A percentile compares a stretch with the other conserved stretches of the same genome.
phyloP scores from a whole-genome alignment of 2,797 vertebrate species.

The Girardinus metallicus region DNA sequence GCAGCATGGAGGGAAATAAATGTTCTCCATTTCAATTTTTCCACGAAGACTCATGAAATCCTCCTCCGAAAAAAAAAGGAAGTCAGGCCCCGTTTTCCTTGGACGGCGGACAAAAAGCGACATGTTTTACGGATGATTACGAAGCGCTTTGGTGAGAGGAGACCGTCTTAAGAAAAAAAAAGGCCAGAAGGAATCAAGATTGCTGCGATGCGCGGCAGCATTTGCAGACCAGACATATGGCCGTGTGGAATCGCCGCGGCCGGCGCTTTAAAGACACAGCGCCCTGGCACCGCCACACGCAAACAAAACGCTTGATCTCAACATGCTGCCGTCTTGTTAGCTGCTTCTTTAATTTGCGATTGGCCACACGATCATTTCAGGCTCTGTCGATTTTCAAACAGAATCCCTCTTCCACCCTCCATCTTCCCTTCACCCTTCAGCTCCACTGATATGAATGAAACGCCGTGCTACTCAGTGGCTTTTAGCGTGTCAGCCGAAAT shows the following conservation, averaged over 20 bases:
- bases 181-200: slow-evolving; percentile 59
- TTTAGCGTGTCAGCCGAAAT: slow-evolving; percentile 22
- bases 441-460: slow-evolving; percentile 41
- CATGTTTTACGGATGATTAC: slow-evolving; percentile 73
- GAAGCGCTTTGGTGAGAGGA: slow-evolving; percentile 59
- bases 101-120: slow-evolving; percentile 57
- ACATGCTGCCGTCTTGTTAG: slow-evolving; percentile 57
- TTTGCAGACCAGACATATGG: slow-evolving; percentile 70
- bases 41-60: slow-evolving; percentile 53
- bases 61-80: slow-evolving; percentile 29
- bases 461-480: slow-evolving; percentile 21
- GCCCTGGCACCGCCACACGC: slow-evolving; percentile 43
- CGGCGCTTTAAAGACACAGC: slow-evolving; percentile 23
- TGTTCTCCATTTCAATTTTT: slow-evolving; percentile 31
- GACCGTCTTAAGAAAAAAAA: slow-evolving; percentile 51
- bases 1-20: slow-evolving; percentile 7
- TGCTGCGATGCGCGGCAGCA: slow-evolving; percentile 34
- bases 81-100: slow-evolving; percentile 32
- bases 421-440: not conserved
- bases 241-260: slow-evolving; percentile 49
- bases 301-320: slow-evolving; percentile 43
- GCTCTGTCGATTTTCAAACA: slow-evolving; percentile 34
- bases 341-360: slow-evolving; percentile 55
- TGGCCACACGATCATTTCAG: slow-evolving; percentile 42
- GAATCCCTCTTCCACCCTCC: no score